Evolutionary conservation across 2,113 vertebrate genomes (phyloP), one percentile per base, ranked within the genome.

Genomic region (Chloropsis hardwickii): DNA sequence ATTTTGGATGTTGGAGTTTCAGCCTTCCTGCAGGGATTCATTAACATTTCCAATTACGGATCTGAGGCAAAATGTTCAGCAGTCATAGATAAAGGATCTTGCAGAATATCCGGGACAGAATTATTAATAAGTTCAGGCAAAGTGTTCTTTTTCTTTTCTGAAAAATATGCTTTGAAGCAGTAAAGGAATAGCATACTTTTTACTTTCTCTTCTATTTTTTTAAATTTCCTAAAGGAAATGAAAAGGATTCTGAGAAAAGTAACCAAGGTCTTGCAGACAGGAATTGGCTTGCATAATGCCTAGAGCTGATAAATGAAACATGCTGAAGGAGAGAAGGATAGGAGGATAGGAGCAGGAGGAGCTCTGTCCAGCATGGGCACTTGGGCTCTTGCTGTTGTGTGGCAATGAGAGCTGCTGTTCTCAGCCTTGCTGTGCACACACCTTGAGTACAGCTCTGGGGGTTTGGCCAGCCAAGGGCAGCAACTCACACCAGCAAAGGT

Each of bases 201-300:
- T 93, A 70, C 29, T 83, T 39, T 85, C 61, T 72, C 40, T 90
- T 58, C 58, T 89, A 77, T 86, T 90, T 90, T 88, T 95, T 97
- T 90, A 81, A 90, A 96, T 97, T 97, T 97, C 94, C 91, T 80
- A 96, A 86, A 97, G 98, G 98, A 98, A 98, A 98, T 98, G 80
- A 97, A 97, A 97, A 90, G 93, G 97, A 97, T 98, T 95, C 71
- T 92, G 95, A 96, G 91, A 56, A 70, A 80, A 95, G 77, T 77
- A 95, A 91, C 80, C 1, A 2, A 77, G 58, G 51, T 81, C 86
- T 89, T 73, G 62, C 93, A 95, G 92, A 82, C 85, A 95, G 94
- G 94, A 96, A 96, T 95, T 85, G 25, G 23, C 91, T 97, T 94
- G 93, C 23, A 0, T 96, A 95, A 96, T 86, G 88, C 94, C 85